Percentiles rank a stretch among this genome's conserved stretches.
Evolutionary conservation across 92 coral and sea anemone genomes (phyloP).

Genomic region (Isaurus tuberculatus): DNA sequence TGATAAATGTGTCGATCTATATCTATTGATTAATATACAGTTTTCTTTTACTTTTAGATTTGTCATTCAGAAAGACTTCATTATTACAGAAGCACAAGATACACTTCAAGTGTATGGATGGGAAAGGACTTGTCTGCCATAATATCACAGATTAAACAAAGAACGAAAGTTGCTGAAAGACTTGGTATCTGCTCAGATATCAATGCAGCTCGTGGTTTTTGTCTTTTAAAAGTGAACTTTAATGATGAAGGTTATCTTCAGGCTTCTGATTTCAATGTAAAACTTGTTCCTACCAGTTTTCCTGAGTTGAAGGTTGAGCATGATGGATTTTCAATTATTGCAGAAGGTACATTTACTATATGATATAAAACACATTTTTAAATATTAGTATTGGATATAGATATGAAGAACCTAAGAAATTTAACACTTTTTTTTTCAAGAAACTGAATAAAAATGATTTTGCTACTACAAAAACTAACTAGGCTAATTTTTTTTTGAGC

Average conservation of each 20-base stretch:
- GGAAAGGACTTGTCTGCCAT: conserved; percentile 70
- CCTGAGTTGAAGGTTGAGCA: neutral
- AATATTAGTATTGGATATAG: neutral
- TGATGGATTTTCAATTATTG: conserved; percentile 51
- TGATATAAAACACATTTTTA: neutral
- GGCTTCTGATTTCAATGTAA: conserved; percentile 59
- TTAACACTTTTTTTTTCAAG: too few relatives aligned
- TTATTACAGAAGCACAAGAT: conserved; percentile 67
- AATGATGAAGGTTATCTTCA: conserved; percentile 68
- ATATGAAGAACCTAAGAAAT: too few relatives aligned
- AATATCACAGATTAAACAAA: conserved; percentile 58
- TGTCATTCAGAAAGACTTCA: conserved; percentile 76
- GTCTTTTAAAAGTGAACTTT: conserved; percentile 64
- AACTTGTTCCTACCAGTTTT: conserved; percentile 62
- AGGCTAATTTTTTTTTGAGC: too few relatives aligned
- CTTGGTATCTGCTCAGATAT: conserved; percentile 55
- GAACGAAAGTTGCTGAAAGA: conserved; percentile 56
- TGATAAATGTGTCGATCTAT: too few relatives aligned
- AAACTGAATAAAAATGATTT: too few relatives aligned
- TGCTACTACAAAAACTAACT: too few relatives aligned
- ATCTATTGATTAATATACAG: neutral
- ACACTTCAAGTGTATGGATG: conserved; percentile 60
- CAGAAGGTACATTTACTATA: conserved; percentile 64
- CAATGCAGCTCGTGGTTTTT: conserved; percentile 67
- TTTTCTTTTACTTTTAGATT: conserved; percentile 30